phyloP scores from a whole-genome alignment of 2,888 invertebrate species.

The Cecidostiba fungosa region DNA sequence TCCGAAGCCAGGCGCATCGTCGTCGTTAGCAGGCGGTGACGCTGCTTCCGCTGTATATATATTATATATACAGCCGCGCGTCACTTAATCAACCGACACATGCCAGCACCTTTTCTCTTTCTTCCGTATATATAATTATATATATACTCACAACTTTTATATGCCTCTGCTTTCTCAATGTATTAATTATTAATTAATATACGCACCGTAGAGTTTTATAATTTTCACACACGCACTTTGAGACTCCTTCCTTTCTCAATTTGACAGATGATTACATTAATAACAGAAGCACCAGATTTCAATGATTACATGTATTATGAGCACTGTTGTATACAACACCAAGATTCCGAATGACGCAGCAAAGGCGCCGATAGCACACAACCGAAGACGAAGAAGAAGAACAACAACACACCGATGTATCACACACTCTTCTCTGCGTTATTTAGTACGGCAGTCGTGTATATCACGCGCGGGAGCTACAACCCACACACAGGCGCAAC shows the following conservation, averaged over 20 bases:
- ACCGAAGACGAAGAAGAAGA: neutral
- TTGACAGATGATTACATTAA: neutral
- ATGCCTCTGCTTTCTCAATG: no score
- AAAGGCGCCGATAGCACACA: neutral
- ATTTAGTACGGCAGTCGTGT: slow-evolving; percentile 6
- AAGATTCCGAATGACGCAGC: neutral
- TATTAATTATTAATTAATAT: no score
- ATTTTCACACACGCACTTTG: no score
- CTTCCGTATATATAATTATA: neutral
- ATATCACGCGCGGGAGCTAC: neutral
- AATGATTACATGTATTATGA: neutral
- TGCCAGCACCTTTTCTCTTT: neutral
- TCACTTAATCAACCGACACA: slow-evolving; percentile 7
- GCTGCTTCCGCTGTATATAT: neutral
- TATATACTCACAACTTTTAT: no score
- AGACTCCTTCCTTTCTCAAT: no score
- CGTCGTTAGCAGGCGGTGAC: slow-evolving; percentile 48
- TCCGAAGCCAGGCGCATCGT: slow-evolving; percentile 53
- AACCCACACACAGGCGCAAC: no score
- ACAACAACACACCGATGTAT: slow-evolving; percentile 13
- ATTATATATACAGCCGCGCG: neutral
- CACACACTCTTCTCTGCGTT: neutral
- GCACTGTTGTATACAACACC: neutral
- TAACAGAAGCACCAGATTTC: slow-evolving; percentile 8
- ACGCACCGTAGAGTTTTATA: no score